These are phyloP conservation scores for Danio albolineatus DNA, from an alignment of 2,797 vertebrate genomes.

Conservation along the genomic window DNA sequence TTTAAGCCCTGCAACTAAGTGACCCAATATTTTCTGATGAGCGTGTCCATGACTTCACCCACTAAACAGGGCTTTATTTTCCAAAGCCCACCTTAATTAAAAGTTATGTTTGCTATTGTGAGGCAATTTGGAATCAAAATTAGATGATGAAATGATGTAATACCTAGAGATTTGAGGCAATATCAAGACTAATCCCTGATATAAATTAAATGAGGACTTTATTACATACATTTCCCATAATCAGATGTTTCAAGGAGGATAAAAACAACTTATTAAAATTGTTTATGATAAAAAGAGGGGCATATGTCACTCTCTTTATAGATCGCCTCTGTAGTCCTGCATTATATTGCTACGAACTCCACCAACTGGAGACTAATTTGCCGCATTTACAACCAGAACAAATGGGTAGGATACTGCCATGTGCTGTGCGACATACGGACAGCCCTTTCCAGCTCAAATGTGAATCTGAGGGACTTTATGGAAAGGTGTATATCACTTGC, in stretches of 20 bases:
- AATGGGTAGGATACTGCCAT: constrained; percentile 83
- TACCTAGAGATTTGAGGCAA: constrained; percentile 62
- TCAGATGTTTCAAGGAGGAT: constrained; percentile 31
- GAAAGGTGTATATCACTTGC: constrained; percentile 95
- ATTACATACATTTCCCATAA: constrained; percentile 43
- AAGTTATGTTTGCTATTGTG: constrained; percentile 50
- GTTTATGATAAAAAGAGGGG: constrained; percentile 31
- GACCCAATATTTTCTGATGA: background rate
- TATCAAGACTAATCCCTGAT: constrained; percentile 62
- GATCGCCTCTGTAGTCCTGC: background rate
- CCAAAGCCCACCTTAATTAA: constrained; percentile 55
- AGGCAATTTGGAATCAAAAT: constrained; percentile 58
- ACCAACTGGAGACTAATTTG: constrained; percentile 47
- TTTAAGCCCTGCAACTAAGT: background rate
- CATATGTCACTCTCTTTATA: constrained; percentile 17
- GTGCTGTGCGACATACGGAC: constrained; percentile 87
- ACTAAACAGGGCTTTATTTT: constrained; percentile 29
- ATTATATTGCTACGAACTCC: constrained; percentile 35
- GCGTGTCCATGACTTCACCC: background rate
- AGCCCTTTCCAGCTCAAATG: constrained; percentile 87
- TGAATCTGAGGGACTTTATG: constrained; percentile 88
- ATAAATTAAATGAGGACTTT: constrained; percentile 59
- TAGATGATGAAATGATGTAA: constrained; percentile 57
- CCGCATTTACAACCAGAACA: constrained; percentile 83
- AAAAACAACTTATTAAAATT: constrained; percentile 31